Base-by-base conservation (phyloP, 1,140 invertebrate genomes). In the Oncopeltus fasciatus region DNA sequence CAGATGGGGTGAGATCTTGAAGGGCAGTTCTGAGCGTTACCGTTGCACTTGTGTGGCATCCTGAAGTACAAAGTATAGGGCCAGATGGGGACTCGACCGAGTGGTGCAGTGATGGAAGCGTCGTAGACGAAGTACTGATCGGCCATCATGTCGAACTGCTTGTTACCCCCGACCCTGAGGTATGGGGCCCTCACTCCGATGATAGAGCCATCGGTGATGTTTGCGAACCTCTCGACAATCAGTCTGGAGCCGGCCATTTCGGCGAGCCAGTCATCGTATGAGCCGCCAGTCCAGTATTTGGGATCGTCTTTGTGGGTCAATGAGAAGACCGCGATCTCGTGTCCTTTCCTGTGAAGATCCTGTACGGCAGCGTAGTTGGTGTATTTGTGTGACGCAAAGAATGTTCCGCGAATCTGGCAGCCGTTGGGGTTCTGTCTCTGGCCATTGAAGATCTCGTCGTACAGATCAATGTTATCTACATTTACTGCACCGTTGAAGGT, bases 381-480 rank as follows among this genome's bases (percentile, higher is more conserved):
- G 74, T 93, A 96, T 71, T 95, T 93, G 79, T 97, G 92, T 0
- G 90, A 93, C 0, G 95, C 86, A 73, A 97, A 98, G 81, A 95
- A 95, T 4, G 92, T 97, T 64, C 89, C 88, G 66, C 85, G 83
- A 71, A 95, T 90, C 69, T 92, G 87, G 72, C 94, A 98, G 24
- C 93, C 90, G 72, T 97, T 96, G 18, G 92, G 90, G 71, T 95
- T 95, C 68, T 83, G 81, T 16, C 88, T 79, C 67, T 85, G 81
- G 2, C 88, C 88, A 70, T 88, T 91, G 77, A 93, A 93, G 66
- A 93, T 81, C 66, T 92, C 88, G 49, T 92, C 87, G 74, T 94
- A 95, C 47, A 93, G 75, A 68, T 94, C 90, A 69, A 92, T 89
- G 73, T 95, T 95, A 76, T 93, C 90, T 21, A 90, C 83, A 72